phyloP scores from a whole-genome alignment of 2,113 vertebrate species.

The Melanocharis versteri region DNA sequence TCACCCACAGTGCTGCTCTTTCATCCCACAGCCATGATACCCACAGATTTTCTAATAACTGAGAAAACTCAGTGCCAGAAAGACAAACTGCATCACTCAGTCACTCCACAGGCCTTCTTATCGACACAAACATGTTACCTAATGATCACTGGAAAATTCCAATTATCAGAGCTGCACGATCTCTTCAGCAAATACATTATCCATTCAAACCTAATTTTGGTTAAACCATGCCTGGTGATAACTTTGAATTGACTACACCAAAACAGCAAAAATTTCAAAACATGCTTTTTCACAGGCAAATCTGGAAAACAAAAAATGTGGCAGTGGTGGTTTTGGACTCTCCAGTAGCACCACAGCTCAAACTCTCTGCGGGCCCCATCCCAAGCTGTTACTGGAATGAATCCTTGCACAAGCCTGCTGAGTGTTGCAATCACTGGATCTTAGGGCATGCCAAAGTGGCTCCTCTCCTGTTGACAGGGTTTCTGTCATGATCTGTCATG shows the following conservation, averaged over 20 bases:
- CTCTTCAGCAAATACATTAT: neutral
- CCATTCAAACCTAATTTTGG: neutral
- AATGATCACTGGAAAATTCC: neutral
- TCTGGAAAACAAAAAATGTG: neutral
- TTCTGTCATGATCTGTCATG: too few species aligned
- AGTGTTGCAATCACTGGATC: neutral
- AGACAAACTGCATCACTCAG: neutral
- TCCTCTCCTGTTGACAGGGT: neutral
- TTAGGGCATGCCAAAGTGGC: neutral
- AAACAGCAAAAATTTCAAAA: neutral
- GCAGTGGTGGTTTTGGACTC: neutral
- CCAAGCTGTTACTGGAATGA: neutral
- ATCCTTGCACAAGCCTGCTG: neutral
- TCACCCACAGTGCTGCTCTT: neutral
- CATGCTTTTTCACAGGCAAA: neutral
- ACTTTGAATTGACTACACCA: neutral
- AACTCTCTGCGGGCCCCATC: neutral
- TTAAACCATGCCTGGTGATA: neutral
- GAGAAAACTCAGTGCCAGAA: neutral
- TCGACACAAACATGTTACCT: neutral
- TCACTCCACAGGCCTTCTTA: neutral
- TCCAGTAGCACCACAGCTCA: neutral
- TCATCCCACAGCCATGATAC: neutral
- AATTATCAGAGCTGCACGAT: fast-evolving
- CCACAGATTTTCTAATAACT: neutral